Percentiles rank a stretch among this genome's conserved stretches.
These are phyloP conservation scores for Pilophorus perplexus DNA, from an alignment of 2,888 invertebrate species.

Conservation along the genomic window DNA sequence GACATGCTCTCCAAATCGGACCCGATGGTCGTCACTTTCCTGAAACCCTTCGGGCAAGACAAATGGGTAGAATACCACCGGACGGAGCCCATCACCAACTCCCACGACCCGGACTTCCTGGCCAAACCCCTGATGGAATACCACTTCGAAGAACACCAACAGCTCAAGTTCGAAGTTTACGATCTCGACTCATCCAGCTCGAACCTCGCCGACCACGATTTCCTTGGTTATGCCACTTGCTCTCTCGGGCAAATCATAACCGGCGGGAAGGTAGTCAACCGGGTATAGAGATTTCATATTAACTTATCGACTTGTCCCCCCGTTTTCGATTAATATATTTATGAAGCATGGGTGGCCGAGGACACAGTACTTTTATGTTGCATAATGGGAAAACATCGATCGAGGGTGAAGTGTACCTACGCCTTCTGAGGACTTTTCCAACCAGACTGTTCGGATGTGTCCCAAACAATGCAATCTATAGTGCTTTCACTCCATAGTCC, in stretches of 20 bases:
- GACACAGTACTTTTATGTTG: too few relatives aligned
- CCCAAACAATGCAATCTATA: too few relatives aligned
- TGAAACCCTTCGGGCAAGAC: constrained; percentile 52
- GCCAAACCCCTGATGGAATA: constrained; percentile 57
- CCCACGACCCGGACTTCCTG: constrained; percentile 57
- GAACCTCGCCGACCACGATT: constrained; percentile 53
- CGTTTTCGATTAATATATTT: not conserved
- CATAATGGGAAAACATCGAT: too few relatives aligned
- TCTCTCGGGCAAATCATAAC: constrained; percentile 45
- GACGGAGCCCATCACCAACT: constrained; percentile 55
- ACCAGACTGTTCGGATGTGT: too few relatives aligned
- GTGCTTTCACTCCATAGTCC: too few relatives aligned
- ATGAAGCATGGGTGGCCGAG: too few relatives aligned
- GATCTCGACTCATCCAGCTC: constrained; percentile 52
- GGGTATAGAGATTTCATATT: constrained; percentile 38
- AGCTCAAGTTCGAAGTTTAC: constrained; percentile 56
- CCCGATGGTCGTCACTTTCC: constrained; percentile 56
- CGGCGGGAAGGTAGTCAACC: constrained; percentile 45
- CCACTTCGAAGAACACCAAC: constrained; percentile 60
- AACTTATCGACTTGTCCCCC: not conserved
- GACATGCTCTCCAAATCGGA: constrained; percentile 60
- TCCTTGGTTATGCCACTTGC: constrained; percentile 53
- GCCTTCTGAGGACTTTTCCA: too few relatives aligned
- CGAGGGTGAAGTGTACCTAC: too few relatives aligned
- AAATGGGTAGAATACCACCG: constrained; percentile 53